These are phyloP conservation scores for Teleogryllus occipitalis DNA, from an alignment of 1,140 invertebrate genomes.

Conservation along the genomic window DNA sequence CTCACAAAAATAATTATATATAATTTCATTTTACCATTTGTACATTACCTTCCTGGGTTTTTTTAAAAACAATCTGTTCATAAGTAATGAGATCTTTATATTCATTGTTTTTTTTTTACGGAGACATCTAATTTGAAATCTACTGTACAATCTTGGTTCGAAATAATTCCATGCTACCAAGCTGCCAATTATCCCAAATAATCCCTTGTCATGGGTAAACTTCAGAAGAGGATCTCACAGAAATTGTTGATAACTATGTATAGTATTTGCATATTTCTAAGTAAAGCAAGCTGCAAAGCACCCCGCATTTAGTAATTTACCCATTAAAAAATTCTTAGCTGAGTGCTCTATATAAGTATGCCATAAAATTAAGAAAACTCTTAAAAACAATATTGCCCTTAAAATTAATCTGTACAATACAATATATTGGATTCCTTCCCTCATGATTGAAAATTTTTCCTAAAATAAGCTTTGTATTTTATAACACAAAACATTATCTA, in stretches of 20 bases:
- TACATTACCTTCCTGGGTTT: slow-evolving; percentile 14
- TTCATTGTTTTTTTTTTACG: slow-evolving; percentile 16
- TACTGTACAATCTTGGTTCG: slow-evolving; percentile 10
- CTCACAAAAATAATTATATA: slow-evolving; percentile 21
- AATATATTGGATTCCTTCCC: background rate
- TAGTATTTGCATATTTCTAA: slow-evolving; percentile 3
- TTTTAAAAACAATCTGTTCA: slow-evolving; percentile 16
- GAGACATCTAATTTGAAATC: slow-evolving; percentile 7
- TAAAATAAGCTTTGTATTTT: slow-evolving; percentile 10
- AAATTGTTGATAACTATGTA: slow-evolving; percentile 12
- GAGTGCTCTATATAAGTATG: slow-evolving; percentile 2
- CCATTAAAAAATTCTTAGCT: slow-evolving; percentile 1
- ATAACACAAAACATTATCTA: background rate
- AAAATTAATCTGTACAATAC: slow-evolving; percentile 13
- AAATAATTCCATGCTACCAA: slow-evolving; percentile 9
- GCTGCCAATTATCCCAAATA: slow-evolving; percentile 13
- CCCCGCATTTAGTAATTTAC: slow-evolving; percentile 7
- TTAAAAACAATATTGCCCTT: background rate
- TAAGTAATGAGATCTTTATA: slow-evolving; percentile 19
- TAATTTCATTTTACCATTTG: slow-evolving; percentile 18
- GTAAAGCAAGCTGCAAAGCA: slow-evolving; percentile 17
- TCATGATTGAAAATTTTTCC: slow-evolving; percentile 11
- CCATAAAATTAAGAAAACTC: background rate
- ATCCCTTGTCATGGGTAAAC: slow-evolving; percentile 15
- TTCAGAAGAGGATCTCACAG: slow-evolving; percentile 8